Percentiles rank a stretch among this genome's conserved stretches.
Conservation (phyloP, 37 sponge, comb jelly and placozoan species). For the Ephydatia muelleri region DNA sequence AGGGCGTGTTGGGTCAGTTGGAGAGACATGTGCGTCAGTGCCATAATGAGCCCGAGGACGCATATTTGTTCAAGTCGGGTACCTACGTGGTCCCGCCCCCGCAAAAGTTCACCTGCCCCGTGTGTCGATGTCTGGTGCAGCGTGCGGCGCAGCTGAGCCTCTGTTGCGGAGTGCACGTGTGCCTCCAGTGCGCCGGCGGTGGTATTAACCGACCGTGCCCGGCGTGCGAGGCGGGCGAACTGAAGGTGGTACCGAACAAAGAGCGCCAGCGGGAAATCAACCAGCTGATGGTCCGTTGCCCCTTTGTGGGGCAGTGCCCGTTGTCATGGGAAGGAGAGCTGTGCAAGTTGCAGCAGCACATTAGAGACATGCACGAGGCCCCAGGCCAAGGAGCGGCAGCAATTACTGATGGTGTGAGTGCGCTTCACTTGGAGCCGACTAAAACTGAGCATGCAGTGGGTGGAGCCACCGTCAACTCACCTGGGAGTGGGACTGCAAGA, state of each 20-base stretch:
- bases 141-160: too few species aligned
- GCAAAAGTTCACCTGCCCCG: too few species aligned
- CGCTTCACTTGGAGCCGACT: neutral
- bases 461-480: neutral
- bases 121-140: too few species aligned
- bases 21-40: too few species aligned
- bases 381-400: neutral
- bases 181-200: too few species aligned
- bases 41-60: too few species aligned
- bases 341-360: constrained; percentile 9
- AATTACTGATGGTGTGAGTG: neutral
- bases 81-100: too few species aligned
- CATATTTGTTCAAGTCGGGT: too few species aligned
- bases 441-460: neutral
- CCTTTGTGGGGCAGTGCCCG: too few species aligned
- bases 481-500: neutral
- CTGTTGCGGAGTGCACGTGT: too few species aligned
- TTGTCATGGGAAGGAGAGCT: constrained; percentile 29
- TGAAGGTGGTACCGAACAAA: constrained; percentile 31
- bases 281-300: neutral
- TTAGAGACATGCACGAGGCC: neutral
- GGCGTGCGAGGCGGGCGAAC: constrained; percentile 11
- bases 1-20: too few species aligned
- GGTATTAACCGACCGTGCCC: constrained; percentile 3
- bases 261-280: constrained; percentile 32